Base-by-base conservation (phyloP, 2,888 invertebrate genomes). In the Matsumyia berberina region DNA sequence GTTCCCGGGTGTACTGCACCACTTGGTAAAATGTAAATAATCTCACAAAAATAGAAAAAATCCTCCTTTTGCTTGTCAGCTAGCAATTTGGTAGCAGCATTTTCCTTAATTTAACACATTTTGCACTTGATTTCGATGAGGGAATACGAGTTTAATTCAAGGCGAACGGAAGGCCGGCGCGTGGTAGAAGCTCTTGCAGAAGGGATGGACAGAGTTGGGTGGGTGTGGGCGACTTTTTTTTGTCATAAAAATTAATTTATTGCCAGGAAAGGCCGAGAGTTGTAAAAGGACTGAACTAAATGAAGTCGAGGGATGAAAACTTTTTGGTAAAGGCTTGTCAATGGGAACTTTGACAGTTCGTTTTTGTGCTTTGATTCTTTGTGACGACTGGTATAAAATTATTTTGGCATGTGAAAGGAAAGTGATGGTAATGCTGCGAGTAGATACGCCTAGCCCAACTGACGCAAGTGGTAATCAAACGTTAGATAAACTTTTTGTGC, bases 261-360 rank as follows among this genome's bases (percentile, higher is more conserved):
- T 35, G 29, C 67, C 44, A 67, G 37, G 8, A 37, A 37, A 33
- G 55, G 69, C 37, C 46, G 55, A 78, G n/a, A 31, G 64, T 66
- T 78, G 29, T 24, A 42, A 42, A 55, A 69, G 44, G 55, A 78
- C 67, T 77, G 62, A 44, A 29, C 15, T 44, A 24, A 53, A 15
- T 8, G 31, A 74, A 51, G 9, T 70, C 31, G 77, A 42, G 70
- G 77, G 77, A 70, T 78, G 77, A 78, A 69, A 69, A 64, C 11
- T 46, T 51, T 51, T 12, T 3, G 15, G 8, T 9, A 2, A 15
- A 42, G 0, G 15, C 31, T 24, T 64, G 62, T 55, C 73, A 64
- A 11, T n/a, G 39, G 46, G n/a, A n/a, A 29, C 35, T 64, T 64
- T 73, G 73, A 73, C 73, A 55, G n/a, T 53, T 70, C 15, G 9